Base-by-base conservation (phyloP, 2,888 invertebrate genomes). In the Branchellion lobata region DNA sequence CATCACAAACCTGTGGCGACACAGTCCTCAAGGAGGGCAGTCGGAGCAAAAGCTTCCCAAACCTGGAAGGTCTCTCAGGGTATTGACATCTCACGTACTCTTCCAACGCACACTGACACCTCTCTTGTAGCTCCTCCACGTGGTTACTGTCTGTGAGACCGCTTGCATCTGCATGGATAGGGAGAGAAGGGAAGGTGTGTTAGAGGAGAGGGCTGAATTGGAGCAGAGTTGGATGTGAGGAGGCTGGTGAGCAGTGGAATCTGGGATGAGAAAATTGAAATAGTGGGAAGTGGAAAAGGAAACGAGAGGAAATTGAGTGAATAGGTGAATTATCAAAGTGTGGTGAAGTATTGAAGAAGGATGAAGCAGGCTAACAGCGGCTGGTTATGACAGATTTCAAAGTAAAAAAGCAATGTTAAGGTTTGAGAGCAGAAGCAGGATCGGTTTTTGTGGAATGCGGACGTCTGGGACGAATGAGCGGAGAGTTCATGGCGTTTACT, bases 21-120 rank as follows among this genome's bases (percentile, higher is more conserved):
- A 97, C 96, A 82, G 96, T 95, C 85, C 96, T 90, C 85, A 97
- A 90, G 29, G 96, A 96, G 34, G 96, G 96, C 85, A 97, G 90
- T 85, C 96, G 90, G 80, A 98, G 91, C 72, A 98, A 91, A 14
- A 98, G 91, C 87, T 96, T 96, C 82, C 97, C 97, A 89, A 97
- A 97, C 85, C 97, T 91, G 81, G 95, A 95, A 78, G 95, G 96
- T 87, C 97, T 96, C 89, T 95, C 96, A 81, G 96, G 96, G 89
- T 98, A 97, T 89, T 97, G 96, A 83, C 93, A 94, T 85, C 96
- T 90, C 88, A 96, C 97, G 90, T 98, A 98, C 87, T 98, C 98
- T 88, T 98, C 97, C 83, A 98, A 90, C 47, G 97, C 97, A 89
- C 96, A 96, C 88, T 97, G 97, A n/a, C 96, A 95, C 88, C 97